Conservation (phyloP, 2,888 invertebrate species). For the Blera fallax region DNA sequence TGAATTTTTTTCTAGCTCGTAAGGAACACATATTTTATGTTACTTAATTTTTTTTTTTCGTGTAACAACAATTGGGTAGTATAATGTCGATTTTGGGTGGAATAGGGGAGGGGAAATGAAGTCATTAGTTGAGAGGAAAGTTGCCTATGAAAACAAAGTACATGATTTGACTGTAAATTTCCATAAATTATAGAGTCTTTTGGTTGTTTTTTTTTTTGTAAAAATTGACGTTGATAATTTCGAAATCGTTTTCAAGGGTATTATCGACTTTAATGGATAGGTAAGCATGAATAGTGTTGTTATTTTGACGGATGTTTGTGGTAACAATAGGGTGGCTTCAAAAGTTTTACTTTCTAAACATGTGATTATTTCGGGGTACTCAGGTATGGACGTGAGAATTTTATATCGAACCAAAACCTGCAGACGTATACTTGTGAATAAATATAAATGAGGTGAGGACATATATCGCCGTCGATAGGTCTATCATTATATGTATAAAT, state of each 20-base stretch:
- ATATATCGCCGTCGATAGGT: not conserved
- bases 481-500: conserved; percentile 4
- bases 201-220: not conserved
- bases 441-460: not conserved
- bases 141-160: conserved; percentile 24
- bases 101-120: conserved; percentile 23
- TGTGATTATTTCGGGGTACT: conserved; percentile 19
- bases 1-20: conserved; percentile 29
- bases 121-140: conserved; percentile 17
- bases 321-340: conserved; percentile 24
- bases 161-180: conserved; percentile 2
- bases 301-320: conserved; percentile 12
- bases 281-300: conserved; percentile 5
- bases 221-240: not conserved
- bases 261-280: conserved; percentile 38
- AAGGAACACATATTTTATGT: conserved; percentile 32
- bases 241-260: not conserved
- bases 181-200: conserved; percentile 38
- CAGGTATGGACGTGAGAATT: conserved; percentile 33
- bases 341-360: conserved; percentile 18
- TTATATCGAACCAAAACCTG: conserved; percentile 5
- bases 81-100: conserved; percentile 1
- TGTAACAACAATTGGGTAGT: conserved; percentile 9
- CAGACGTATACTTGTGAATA: not conserved
- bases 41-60: conserved; percentile 28